phyloP scores from a whole-genome alignment of 2,113 vertebrate species.

The Perognathus longimembris region DNA sequence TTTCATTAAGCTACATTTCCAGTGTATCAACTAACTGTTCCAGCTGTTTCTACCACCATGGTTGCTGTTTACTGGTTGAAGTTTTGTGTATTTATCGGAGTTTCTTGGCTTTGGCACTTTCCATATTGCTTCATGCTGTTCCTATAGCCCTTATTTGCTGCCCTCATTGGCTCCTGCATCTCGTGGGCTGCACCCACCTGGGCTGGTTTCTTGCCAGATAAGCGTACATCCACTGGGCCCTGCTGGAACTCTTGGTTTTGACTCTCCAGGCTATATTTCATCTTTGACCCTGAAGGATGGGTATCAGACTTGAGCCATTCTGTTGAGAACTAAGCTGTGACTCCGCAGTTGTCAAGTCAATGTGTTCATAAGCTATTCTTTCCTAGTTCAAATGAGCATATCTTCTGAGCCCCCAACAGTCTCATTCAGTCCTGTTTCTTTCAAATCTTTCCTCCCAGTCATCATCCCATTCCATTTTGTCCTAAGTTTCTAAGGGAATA shows the following conservation, averaged over 20 bases:
- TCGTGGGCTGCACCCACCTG: neutral
- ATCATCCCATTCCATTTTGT: neutral
- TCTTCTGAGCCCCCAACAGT: neutral
- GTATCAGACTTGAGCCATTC: neutral
- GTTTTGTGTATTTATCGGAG: neutral
- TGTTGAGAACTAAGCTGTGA: neutral
- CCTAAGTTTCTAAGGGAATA: neutral
- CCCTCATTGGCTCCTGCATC: neutral
- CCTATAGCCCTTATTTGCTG: neutral
- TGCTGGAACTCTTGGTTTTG: neutral
- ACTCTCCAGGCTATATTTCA: neutral
- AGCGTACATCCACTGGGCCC: neutral
- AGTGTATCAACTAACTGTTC: neutral
- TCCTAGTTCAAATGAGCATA: neutral
- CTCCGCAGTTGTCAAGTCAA: neutral
- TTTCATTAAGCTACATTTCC: neutral
- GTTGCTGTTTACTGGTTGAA: neutral
- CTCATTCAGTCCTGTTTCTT: neutral
- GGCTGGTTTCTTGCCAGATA: neutral
- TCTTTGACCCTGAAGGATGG: neutral
- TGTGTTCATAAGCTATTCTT: neutral
- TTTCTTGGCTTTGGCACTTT: neutral
- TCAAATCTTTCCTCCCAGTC: neutral
- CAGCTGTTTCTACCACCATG: neutral
- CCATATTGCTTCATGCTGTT: neutral